Conservation (phyloP, 2,888 invertebrate genomes). For the Lamellibrachia columna region DNA sequence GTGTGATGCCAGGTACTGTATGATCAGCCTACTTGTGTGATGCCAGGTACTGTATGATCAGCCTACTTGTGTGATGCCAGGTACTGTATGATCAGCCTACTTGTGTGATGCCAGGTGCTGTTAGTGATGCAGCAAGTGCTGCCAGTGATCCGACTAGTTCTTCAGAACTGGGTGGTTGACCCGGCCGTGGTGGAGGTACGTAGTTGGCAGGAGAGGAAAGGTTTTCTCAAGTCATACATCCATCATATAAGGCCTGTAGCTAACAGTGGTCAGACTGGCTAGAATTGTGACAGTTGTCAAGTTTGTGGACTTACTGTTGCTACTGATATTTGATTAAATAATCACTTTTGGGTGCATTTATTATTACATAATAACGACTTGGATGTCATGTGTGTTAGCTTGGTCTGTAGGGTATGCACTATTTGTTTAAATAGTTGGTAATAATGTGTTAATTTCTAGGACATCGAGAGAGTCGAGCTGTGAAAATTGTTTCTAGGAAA, state of each 20-base stretch:
- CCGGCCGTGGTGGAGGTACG: constrained; percentile 74
- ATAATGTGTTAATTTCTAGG: not conserved
- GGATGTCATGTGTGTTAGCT: too few relatives aligned
- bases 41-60: not conserved
- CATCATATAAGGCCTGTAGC: too few relatives aligned
- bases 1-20: constrained; percentile 18
- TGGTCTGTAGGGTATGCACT: not conserved
- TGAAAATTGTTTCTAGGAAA: not conserved
- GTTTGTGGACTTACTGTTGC: not conserved
- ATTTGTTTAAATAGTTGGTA: not conserved
- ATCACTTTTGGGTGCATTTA: not conserved
- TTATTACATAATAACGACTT: too few relatives aligned
- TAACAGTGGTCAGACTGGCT: too few relatives aligned
- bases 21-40: not conserved
- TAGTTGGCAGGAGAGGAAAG: constrained; percentile 24
- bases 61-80: not conserved
- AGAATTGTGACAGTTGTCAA: not conserved
- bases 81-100: not conserved
- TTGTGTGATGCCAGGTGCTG: constrained; percentile 48
- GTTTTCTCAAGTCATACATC: too few relatives aligned
- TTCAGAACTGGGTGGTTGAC: constrained; percentile 74
- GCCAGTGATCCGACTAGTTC: constrained; percentile 54
- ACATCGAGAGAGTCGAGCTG: not conserved
- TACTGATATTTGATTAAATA: not conserved
- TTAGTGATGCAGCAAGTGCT: constrained; percentile 59